These are phyloP conservation scores for Venustaconcha ellipsiformis DNA, from an alignment of 1,140 invertebrate species.

Conservation along the genomic window DNA sequence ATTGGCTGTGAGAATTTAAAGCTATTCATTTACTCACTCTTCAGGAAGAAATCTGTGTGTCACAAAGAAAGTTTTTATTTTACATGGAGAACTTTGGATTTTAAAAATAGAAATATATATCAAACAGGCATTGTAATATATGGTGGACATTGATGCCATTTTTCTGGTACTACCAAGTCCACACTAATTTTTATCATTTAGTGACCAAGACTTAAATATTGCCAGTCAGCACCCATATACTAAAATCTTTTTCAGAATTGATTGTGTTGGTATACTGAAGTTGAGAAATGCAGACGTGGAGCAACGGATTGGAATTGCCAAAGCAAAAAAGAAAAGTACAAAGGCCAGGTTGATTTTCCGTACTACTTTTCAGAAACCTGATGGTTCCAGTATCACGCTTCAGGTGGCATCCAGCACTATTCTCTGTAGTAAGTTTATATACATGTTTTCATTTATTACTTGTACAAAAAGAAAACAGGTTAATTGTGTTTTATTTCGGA, in stretches of 20 bases:
- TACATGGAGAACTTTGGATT: no score
- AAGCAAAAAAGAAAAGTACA: conserved; percentile 92
- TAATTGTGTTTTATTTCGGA: no score
- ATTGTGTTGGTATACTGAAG: conserved; percentile 81
- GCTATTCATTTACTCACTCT: no score
- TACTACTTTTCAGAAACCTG: conserved; percentile 78
- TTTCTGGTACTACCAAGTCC: no score
- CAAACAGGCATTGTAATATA: no score
- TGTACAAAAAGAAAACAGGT: no score
- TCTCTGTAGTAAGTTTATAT: conserved; percentile 87
- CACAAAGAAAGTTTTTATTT: no score
- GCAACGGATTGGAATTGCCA: conserved; percentile 79
- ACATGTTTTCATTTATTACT: no score
- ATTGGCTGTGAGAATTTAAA: no score
- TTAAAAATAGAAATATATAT: no score
- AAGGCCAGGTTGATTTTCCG: conserved; percentile 95
- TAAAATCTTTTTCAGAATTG: conserved; percentile 67
- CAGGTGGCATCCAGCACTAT: conserved; percentile 94
- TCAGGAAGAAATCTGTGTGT: no score
- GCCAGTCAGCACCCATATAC: background rate
- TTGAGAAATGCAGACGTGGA: conserved; percentile 97
- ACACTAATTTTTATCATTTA: background rate
- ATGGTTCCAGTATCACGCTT: conserved; percentile 84
- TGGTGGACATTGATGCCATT: no score
- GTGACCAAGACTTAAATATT: background rate